Percentiles rank a stretch among this genome's conserved stretches.
Evolutionary conservation across 2,797 vertebrate species (phyloP).

Genomic region (Manis javanica): DNA sequence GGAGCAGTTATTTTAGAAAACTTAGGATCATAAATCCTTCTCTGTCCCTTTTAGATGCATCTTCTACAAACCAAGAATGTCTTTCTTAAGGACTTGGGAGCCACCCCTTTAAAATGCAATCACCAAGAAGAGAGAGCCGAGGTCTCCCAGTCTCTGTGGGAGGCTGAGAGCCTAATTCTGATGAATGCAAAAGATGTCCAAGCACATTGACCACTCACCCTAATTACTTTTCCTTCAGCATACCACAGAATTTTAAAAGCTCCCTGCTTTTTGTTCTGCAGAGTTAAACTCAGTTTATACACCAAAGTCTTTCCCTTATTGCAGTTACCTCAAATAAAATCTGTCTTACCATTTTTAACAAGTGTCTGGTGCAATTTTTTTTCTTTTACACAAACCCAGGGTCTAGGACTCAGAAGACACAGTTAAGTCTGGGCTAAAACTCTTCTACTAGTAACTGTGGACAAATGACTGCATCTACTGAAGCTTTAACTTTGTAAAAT

Average conservation of each 20-base stretch:
- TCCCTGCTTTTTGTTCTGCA: neutral
- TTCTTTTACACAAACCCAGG: neutral
- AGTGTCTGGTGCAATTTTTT: neutral
- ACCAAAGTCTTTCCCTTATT: neutral
- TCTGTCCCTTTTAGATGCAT: neutral
- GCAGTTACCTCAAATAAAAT: neutral
- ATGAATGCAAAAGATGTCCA: neutral
- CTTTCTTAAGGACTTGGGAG: neutral
- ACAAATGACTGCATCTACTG: neutral
- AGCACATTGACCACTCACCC: neutral
- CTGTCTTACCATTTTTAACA: neutral
- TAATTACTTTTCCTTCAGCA: neutral
- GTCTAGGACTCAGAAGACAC: neutral
- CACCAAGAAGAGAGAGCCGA: neutral
- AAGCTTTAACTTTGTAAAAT: slow-evolving; percentile 13
- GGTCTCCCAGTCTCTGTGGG: neutral
- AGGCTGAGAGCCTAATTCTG: neutral
- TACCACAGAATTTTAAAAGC: neutral
- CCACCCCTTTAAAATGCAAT: neutral
- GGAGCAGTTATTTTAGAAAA: neutral
- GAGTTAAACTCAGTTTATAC: neutral
- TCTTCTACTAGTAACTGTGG: neutral
- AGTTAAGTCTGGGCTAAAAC: neutral
- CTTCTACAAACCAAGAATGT: neutral
- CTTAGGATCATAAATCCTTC: neutral